Evolutionary conservation across 2,797 vertebrate genomes (phyloP).

Genomic region (Caiman crocodilus): DNA sequence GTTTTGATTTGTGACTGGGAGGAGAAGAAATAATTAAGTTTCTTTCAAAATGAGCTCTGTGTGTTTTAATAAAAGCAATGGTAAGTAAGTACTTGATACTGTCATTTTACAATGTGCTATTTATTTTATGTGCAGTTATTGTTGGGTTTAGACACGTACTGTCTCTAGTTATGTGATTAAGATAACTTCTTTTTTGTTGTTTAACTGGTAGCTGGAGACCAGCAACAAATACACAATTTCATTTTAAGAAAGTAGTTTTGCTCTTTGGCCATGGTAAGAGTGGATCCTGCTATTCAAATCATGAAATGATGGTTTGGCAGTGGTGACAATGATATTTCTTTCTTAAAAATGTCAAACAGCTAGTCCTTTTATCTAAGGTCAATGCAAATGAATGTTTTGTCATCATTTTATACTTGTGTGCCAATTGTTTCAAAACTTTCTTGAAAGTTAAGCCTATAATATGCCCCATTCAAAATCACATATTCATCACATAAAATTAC

Average conservation of each 20-base stretch:
- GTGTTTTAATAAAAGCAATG: constrained; percentile 12
- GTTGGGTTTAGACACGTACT: constrained; percentile 60
- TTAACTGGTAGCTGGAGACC: constrained; percentile 54
- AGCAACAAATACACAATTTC: constrained; percentile 59
- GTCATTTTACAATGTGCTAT: constrained; percentile 43
- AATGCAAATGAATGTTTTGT: constrained; percentile 31
- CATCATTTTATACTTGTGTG: background rate
- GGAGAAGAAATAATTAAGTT: background rate
- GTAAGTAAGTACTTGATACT: constrained; percentile 52
- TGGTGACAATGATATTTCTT: constrained; percentile 52
- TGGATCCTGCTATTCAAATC: constrained; percentile 54
- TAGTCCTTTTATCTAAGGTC: constrained; percentile 5
- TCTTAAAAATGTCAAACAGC: constrained; percentile 19
- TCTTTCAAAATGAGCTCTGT: background rate
- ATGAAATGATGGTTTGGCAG: constrained; percentile 49
- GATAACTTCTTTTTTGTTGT: constrained; percentile 71
- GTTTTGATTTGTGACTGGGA: background rate
- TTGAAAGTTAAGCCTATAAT: constrained; percentile 5
- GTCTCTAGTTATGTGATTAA: constrained; percentile 61
- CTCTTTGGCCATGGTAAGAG: background rate
- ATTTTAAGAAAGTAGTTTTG: constrained; percentile 56
- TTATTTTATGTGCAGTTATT: constrained; percentile 55
- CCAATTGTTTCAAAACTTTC: constrained; percentile 46
- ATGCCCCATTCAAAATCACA: background rate
- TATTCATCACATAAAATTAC: background rate